These are phyloP conservation scores for Microctenopoma steveboyesi DNA, from an alignment of 2,797 vertebrate genomes.

Conservation along the genomic window DNA sequence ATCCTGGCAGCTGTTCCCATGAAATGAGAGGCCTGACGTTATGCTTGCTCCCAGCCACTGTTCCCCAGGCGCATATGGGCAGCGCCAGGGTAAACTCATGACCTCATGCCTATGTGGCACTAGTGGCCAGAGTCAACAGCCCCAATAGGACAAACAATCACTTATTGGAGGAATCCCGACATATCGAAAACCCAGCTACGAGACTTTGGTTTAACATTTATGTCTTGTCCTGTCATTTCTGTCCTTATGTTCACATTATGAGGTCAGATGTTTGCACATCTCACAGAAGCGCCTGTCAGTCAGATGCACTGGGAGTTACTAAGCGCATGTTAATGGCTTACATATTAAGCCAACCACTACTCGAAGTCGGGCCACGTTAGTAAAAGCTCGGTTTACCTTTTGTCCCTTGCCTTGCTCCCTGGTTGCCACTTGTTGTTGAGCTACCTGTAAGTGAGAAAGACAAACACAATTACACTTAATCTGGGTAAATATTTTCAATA, in stretches of 20 bases:
- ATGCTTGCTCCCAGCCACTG: conserved; percentile 75
- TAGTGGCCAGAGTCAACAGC: conserved; percentile 72
- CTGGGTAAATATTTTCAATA: not conserved
- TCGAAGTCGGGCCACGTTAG: conserved; percentile 62
- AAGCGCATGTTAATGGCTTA: conserved; percentile 69
- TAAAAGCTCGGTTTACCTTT: conserved; percentile 82
- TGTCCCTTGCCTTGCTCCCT: conserved; percentile 91
- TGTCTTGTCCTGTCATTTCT: not conserved
- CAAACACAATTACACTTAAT: not conserved
- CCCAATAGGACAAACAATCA: conserved; percentile 64
- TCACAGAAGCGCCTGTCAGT: not conserved
- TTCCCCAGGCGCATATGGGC: conserved; percentile 60
- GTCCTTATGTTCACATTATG: not conserved
- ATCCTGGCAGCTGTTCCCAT: conserved; percentile 75
- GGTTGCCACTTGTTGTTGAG: conserved; percentile 85
- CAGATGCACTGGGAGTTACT: not conserved
- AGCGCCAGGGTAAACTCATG: conserved; percentile 84
- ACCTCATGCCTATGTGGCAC: conserved; percentile 72
- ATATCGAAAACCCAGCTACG: conserved; percentile 12
- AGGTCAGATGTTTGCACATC: not conserved
- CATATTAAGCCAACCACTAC: conserved; percentile 39
- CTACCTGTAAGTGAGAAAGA: conserved; percentile 82
- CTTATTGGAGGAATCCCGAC: conserved; percentile 49
- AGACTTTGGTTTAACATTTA: no score
- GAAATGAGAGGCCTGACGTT: conserved; percentile 71